Evolutionary conservation across 2,797 vertebrate species (phyloP).

Genomic region (Sebastes melanostomus): DNA sequence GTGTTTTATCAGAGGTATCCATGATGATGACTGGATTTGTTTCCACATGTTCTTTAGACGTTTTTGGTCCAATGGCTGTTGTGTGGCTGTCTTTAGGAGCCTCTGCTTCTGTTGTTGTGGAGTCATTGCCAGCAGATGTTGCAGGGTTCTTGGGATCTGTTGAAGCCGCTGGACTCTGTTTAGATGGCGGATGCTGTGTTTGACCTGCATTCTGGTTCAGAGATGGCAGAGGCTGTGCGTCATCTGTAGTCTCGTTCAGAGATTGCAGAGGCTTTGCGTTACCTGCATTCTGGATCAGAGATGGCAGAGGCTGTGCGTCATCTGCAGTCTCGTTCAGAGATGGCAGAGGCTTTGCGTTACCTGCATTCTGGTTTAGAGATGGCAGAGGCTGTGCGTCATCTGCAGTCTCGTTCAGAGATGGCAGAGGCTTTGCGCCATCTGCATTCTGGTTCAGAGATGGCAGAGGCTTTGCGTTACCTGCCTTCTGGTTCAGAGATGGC

Average conservation of each 20-base stretch:
- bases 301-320: accelerated
- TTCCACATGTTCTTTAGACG: accelerated
- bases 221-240: background rate
- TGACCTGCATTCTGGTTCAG: accelerated
- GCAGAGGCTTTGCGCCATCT: accelerated
- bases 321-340: accelerated
- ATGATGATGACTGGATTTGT: accelerated
- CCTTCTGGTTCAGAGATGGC: accelerated
- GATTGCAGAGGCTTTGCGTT: accelerated
- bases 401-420: accelerated
- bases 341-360: accelerated
- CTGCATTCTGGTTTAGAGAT: no score
- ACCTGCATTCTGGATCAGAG: accelerated
- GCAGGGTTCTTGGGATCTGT: accelerated
- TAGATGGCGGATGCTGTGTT: background rate
- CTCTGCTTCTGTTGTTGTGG: no score
- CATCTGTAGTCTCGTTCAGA: accelerated
- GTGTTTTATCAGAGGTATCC: background rate
- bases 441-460: no score
- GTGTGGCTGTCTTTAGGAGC: accelerated
- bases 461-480: accelerated
- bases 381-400: accelerated
- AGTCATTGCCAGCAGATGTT: accelerated
- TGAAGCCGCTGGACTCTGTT: accelerated
- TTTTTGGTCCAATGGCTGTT: background rate